Evolutionary conservation across 64 coral and sea anemone genomes (phyloP).

Genomic region (Montipora sp.): DNA sequence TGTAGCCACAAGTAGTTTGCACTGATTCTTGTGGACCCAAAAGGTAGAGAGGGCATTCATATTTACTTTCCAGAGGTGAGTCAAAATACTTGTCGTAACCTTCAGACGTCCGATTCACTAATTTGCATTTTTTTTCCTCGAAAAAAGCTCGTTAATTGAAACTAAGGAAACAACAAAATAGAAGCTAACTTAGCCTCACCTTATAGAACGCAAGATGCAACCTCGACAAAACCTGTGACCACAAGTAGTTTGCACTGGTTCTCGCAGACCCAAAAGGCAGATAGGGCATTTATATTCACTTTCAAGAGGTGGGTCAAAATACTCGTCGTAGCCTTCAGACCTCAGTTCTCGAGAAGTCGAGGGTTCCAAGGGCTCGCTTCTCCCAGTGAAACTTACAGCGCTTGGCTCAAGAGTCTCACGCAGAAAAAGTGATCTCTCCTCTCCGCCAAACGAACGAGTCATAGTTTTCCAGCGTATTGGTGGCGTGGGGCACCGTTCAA

Average conservation of each 20-base stretch:
- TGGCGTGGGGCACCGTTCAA: no score
- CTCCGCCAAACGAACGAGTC: not conserved
- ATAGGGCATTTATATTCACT: slow-evolving; percentile 69
- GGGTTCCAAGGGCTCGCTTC: not conserved
- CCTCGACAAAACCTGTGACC: slow-evolving; percentile 56
- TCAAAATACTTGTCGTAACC: slow-evolving; percentile 60
- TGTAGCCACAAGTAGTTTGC: slow-evolving; percentile 52
- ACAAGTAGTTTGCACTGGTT: slow-evolving; percentile 57
- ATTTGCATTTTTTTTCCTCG: no score
- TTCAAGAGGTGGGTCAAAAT: slow-evolving; percentile 37
- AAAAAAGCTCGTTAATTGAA: no score
- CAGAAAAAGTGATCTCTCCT: not conserved
- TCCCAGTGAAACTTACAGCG: not conserved
- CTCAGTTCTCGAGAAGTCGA: not conserved
- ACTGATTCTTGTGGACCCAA: slow-evolving; percentile 52
- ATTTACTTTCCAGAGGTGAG: slow-evolving; percentile 35
- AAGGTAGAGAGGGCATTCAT: slow-evolving; percentile 66
- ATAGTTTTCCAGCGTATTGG: not conserved
- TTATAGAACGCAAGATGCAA: slow-evolving; percentile 49
- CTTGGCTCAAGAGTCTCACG: not conserved
- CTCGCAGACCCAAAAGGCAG: slow-evolving; percentile 54
- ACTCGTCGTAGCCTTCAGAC: slow-evolving; percentile 45
- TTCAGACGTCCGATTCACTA: not conserved
- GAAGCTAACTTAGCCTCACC: not conserved
- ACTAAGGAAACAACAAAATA: no score